A percentile compares a stretch with the other conserved stretches of the same genome.
phyloP scores from a whole-genome alignment of 2,113 vertebrate species.

The Pitta sordida region DNA sequence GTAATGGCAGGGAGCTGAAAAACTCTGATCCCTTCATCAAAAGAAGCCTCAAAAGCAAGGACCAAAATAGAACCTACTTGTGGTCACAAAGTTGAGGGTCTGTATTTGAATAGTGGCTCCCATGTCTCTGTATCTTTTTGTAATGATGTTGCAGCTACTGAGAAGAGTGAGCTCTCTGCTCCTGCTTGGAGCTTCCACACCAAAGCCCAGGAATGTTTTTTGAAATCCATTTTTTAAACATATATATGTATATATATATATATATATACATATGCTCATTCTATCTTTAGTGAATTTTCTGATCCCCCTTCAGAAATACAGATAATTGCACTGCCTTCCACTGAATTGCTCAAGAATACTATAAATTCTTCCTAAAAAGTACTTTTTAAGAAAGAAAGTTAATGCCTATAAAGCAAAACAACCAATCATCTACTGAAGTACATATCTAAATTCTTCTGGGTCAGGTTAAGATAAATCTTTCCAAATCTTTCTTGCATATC shows the following conservation, averaged over 20 bases:
- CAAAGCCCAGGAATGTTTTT: neutral
- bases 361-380: neutral
- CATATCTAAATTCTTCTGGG: neutral
- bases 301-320: neutral
- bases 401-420: neutral
- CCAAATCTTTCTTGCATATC: neutral
- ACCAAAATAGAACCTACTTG: constrained; percentile 46
- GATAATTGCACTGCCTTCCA: neutral
- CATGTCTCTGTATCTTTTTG: neutral
- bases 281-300: neutral
- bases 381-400: neutral
- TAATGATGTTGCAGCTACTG: neutral
- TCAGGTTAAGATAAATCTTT: neutral
- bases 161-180: neutral
- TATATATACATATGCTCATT: neutral
- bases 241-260: neutral
- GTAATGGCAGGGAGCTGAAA: constrained; percentile 51
- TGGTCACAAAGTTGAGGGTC: constrained; percentile 11
- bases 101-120: constrained; percentile 43
- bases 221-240: constrained; percentile 16
- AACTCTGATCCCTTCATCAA: constrained; percentile 59
- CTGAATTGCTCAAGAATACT: neutral
- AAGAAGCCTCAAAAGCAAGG: constrained; percentile 44
- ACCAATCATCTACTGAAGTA: neutral
- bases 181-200: neutral